These are phyloP conservation scores for Sakesphorus luctuosus DNA, from an alignment of 2,113 vertebrate genomes.

Conservation along the genomic window DNA sequence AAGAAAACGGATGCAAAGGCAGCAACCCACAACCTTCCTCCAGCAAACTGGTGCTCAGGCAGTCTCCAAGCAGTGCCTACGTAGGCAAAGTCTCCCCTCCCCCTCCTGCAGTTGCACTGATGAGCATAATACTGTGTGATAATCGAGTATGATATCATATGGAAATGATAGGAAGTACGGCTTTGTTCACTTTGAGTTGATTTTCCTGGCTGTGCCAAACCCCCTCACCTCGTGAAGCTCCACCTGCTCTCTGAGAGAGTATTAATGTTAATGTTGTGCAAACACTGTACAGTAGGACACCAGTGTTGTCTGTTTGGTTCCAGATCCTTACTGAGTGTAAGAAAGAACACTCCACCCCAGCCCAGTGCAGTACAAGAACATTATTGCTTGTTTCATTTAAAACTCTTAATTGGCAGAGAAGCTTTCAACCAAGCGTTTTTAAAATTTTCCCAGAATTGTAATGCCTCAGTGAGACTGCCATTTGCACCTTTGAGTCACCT, in stretches of 20 bases:
- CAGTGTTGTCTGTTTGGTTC: not conserved
- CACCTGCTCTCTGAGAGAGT: not conserved
- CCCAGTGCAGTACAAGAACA: fast-evolving
- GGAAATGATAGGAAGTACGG: not conserved
- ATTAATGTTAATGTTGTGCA: not conserved
- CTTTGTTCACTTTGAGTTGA: not conserved
- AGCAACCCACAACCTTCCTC: not conserved
- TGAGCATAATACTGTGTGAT: not conserved
- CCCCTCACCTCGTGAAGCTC: not conserved
- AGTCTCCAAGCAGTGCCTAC: not conserved
- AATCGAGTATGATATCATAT: not conserved
- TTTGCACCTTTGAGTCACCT: not conserved
- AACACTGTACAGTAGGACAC: not conserved
- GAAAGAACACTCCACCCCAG: not conserved
- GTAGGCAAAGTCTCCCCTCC: not conserved
- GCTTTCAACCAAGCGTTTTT: not conserved
- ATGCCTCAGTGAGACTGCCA: not conserved
- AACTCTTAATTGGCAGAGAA: not conserved
- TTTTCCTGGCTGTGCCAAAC: not conserved
- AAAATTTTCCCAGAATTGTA: not conserved
- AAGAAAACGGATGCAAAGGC: not conserved
- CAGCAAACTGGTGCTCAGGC: not conserved
- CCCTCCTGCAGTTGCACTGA: not conserved
- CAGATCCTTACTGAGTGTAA: fast-evolving
- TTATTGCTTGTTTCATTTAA: not conserved